Evolutionary conservation across 2,888 invertebrate species (phyloP), one percentile per base, ranked within the genome.

Genomic region (Hypselothyrea guttata): DNA sequence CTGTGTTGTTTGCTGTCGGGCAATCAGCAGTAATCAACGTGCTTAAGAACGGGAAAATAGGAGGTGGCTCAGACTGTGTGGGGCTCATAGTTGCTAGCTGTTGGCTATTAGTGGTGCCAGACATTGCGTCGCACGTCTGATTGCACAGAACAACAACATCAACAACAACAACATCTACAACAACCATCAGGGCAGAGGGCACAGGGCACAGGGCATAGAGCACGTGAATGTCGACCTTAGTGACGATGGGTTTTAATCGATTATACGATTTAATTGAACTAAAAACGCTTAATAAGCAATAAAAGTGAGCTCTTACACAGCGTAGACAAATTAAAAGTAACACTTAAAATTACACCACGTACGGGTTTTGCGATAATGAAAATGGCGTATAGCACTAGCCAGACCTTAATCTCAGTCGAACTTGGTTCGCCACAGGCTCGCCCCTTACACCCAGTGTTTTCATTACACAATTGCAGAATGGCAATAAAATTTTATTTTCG

Each of bases 191-290:
- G 40, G 45, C 13, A 35, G 16, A 15, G 18, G 16, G 18, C 52
- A 60, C 55, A 22, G 22, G 22, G 22, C 22, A 15, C n/a, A 16
- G 56, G 44, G 45, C 13, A 35, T 15, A 15, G 18, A 16, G 18
- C 52, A 60, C 55, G 48, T 65, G 59, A 67, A 45, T 47, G 34
- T 37, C 37, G 56, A 42, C 45, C 28, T 22, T 16, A 16, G 59
- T 67, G 61, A 54, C 53, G 58, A 54, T 48, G 45, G 74, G 71
- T 74, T 72, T 81, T 76, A 79, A 83, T 76, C 79, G 83, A 81
- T 81, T 81, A 81, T 75, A 67, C 81, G 84, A 77, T 84, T 83
- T 81, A 84, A 83, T 81, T 81, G 78, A 84, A 79, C 70, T 75
- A 79, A 81, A 81, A 81, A 71, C 73, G 84, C 84, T 81, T 81